Evolutionary conservation across 2,113 vertebrate genomes (phyloP).

Genomic region (Aphelocoma coerulescens): DNA sequence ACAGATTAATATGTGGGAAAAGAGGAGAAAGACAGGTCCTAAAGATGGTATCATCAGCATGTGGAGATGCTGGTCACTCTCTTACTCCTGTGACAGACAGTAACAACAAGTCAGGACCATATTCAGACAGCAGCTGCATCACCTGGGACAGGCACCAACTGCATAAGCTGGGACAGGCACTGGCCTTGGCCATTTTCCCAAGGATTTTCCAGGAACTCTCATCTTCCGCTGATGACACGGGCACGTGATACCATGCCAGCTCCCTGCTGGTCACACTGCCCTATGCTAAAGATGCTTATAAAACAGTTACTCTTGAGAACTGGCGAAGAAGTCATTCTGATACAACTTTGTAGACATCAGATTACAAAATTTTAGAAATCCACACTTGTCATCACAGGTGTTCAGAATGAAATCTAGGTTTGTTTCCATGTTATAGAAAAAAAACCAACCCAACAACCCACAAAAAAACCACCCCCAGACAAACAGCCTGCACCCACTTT

Average conservation of each 20-base stretch:
- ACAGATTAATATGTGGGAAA: background rate
- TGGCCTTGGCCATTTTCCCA: rapidly evolving
- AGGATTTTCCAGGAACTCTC: background rate
- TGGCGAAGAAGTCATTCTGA: background rate
- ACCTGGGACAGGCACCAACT: too few species aligned
- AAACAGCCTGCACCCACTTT: rapidly evolving
- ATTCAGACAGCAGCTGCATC: background rate
- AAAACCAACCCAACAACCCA: rapidly evolving
- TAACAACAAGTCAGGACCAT: background rate
- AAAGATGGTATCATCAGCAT: background rate
- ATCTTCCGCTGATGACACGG: background rate
- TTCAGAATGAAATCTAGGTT: background rate
- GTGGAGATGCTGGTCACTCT: too few species aligned
- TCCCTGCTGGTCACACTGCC: background rate
- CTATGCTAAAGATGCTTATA: background rate
- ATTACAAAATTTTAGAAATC: background rate
- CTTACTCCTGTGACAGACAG: background rate
- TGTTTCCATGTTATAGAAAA: background rate
- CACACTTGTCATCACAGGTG: background rate
- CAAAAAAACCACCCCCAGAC: background rate
- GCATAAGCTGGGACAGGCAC: too few species aligned
- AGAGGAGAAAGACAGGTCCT: background rate
- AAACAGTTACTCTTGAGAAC: background rate
- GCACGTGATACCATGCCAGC: background rate
- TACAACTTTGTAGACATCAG: background rate